Evolutionary conservation across 2,797 vertebrate species (phyloP).

Genomic region (Myotis vivesi): DNA sequence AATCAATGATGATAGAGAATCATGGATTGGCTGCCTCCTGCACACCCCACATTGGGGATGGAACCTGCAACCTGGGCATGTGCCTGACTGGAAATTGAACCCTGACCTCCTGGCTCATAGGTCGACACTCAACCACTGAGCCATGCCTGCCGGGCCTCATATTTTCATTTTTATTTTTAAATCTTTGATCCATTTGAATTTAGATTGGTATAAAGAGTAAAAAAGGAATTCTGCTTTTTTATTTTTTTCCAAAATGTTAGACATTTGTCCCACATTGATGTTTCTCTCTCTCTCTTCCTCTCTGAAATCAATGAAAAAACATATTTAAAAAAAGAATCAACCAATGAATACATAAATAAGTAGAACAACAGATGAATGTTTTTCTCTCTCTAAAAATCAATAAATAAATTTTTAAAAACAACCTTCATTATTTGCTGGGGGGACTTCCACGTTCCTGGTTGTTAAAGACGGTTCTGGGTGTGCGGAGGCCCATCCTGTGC

Average conservation of each 20-base stretch:
- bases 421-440: conserved; percentile 70
- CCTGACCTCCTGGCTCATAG: background rate
- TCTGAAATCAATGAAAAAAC: no score
- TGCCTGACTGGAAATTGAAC: background rate
- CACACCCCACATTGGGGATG: no score
- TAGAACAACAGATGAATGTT: background rate
- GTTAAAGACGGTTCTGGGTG: conserved; percentile 45
- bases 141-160: background rate
- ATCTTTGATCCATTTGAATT: background rate
- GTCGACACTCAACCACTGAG: background rate
- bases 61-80: no score
- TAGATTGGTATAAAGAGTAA: background rate
- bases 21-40: background rate
- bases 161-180: background rate
- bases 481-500: conserved; percentile 50
- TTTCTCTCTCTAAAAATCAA: background rate
- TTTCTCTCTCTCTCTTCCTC: background rate
- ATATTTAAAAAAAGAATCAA: background rate
- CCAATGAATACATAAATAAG: background rate
- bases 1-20: background rate
- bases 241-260: background rate
- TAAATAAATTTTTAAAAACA: background rate
- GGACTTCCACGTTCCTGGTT: conserved; percentile 44
- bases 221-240: background rate
- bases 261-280: background rate